Conservation (phyloP, 2,888 invertebrate species). For the Microctonus brassicae region DNA sequence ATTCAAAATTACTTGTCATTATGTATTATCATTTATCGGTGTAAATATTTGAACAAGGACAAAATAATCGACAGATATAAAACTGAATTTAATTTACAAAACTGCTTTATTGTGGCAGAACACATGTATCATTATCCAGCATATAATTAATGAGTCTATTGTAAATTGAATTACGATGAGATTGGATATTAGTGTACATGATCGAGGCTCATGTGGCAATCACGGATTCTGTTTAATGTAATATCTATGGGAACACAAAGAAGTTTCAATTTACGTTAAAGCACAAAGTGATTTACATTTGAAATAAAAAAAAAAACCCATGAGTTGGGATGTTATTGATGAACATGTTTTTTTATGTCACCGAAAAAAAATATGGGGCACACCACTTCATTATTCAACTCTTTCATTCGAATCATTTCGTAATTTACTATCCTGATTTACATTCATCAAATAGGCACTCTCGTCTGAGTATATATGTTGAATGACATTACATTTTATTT, state of each 20-base stretch:
- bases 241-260: constrained; percentile 11
- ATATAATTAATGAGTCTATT: constrained; percentile 67
- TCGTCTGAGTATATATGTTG: constrained; percentile 23
- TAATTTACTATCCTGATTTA: constrained; percentile 22
- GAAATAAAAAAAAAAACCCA: constrained; percentile 7
- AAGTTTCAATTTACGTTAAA: constrained; percentile 14
- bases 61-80: constrained; percentile 18
- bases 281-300: constrained; percentile 14
- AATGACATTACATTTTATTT: constrained; percentile 16
- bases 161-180: constrained; percentile 66
- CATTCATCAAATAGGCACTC: constrained; percentile 37
- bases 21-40: not conserved
- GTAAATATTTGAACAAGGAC: not conserved
- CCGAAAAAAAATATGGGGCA: constrained; percentile 47
- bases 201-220: constrained; percentile 46
- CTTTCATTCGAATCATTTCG: constrained; percentile 38
- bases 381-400: constrained; percentile 37
- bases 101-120: constrained; percentile 70
- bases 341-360: constrained; percentile 28
- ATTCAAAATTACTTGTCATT: not conserved
- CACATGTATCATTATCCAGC: constrained; percentile 68
- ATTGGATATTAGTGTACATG: constrained; percentile 60
- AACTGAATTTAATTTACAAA: constrained; percentile 60
- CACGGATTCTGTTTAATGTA: constrained; percentile 31
- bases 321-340: constrained; percentile 17